Evolutionary conservation across 1,140 invertebrate species (phyloP), one percentile per base, ranked within the genome.

Genomic region (Whitmania pigra): DNA sequence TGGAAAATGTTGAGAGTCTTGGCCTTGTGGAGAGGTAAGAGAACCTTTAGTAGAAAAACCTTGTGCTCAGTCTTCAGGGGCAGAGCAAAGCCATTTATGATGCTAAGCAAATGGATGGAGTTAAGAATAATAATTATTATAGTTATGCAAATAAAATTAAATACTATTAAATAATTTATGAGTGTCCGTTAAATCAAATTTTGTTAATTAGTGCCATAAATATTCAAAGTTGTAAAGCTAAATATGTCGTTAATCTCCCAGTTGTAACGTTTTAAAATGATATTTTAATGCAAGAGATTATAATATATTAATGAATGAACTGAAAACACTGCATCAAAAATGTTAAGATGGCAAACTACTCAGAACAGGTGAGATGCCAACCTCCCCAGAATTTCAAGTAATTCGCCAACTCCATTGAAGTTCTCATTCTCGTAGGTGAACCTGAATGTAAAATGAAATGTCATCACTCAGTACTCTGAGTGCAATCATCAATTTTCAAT

Each of bases 341-440:
- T n/a, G 31, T 36, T 6, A 6, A 36, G 31, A 36, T 3, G 6
- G 31, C 31, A 2, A 36, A 36, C n/a, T n/a, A 6, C 29, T 25
- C 22, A 1, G 57, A 63, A 20, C 22, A 60, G 55, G 27, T 27
- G 9, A 68, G 36, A 22, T 29, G 36, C 29, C 75, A 67, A 81
- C 81, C 84, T 84, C 80, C 93, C 96, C 79, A 99, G 87, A 81
- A 99, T 98, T 86, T 98, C 96, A 77, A 99, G 86, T 75, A 99
- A 84, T 83, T 99, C 96, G 53, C 92, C 94, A 79, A 98, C 94
- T 74, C 95, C 96, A 84, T 98, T 99, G 83, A 97, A 94, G 81
- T 94, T 92, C 80, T 99, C 95, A 36, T 94, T 98, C 85, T 99
- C 95, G 84, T 98, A 99, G 80, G 98, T 97, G 87, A 99, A 98